Evolutionary conservation across 2,888 invertebrate genomes (phyloP).

Genomic region (Dastarcus helophoroides): DNA sequence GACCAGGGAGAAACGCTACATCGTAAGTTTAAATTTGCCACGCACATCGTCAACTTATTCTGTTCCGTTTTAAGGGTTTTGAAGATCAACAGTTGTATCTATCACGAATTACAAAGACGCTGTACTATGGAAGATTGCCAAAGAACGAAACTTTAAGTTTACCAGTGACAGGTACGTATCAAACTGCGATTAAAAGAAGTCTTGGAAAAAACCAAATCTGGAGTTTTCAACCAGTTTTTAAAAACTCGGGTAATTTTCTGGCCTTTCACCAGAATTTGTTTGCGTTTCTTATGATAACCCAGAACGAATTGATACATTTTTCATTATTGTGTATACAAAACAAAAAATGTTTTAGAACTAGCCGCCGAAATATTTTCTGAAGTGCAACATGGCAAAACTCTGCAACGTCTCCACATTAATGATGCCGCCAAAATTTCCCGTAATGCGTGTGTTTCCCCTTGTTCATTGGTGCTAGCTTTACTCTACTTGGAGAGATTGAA

Average conservation of each 20-base stretch:
- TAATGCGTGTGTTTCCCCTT: slow-evolving; percentile 80
- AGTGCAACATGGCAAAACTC: slow-evolving; percentile 59
- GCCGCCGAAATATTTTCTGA: slow-evolving; percentile 78
- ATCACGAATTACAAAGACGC: slow-evolving; percentile 72
- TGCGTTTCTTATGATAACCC: slow-evolving; percentile 3
- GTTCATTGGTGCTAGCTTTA: slow-evolving; percentile 84
- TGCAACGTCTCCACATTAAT: slow-evolving; percentile 65
- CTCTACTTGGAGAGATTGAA: slow-evolving; percentile 87
- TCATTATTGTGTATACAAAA: background rate
- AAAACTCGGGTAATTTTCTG: no score
- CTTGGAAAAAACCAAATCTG: background rate
- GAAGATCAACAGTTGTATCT: slow-evolving; percentile 70
- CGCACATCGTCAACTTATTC: no score
- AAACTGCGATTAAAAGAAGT: background rate
- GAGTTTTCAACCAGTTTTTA: slow-evolving; percentile 5
- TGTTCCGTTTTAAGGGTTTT: no score
- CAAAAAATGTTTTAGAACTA: slow-evolving; percentile 48
- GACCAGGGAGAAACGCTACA: no score
- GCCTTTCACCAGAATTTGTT: background rate
- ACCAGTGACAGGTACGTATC: slow-evolving; percentile 62
- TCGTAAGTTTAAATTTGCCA: no score
- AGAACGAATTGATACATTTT: background rate
- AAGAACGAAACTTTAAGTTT: slow-evolving; percentile 59
- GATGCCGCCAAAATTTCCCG: slow-evolving; percentile 66
- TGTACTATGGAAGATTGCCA: slow-evolving; percentile 79